Evolutionary conservation across 2,888 invertebrate species (phyloP), one percentile per base, ranked within the genome.

Genomic region (Hyalella azteca): DNA sequence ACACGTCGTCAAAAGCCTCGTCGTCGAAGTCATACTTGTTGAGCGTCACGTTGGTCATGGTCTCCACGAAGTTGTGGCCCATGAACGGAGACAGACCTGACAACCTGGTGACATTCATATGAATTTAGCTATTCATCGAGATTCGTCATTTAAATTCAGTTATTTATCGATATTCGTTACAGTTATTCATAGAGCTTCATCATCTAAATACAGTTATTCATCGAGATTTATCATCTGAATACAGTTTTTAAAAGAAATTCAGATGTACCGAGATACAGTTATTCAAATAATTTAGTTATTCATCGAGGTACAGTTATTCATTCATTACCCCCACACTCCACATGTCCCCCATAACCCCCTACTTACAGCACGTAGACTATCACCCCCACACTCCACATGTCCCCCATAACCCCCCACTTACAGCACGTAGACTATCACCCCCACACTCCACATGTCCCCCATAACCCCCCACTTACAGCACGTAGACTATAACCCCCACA

Each of bases 401-500:
- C 22, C 54, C 13, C 22, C 22, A n/a, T n/a, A n/a, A n/a, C n/a
- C n/a, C n/a, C n/a, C n/a, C n/a, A n/a, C n/a, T n/a, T n/a, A 54
- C 49, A 4, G 19, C 49, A 49, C 49, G 22, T 49, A 49, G 49
- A 49, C 49, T 49, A 49, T 49, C 4, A 45, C 45, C 60, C 98
- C 98, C 36, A 99, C 93, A 78, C 96, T 96, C 98, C 98, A 98
- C 97, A 98, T 97, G 87, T 99, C 99, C 0, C n/a, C n/a, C 19
- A 81, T 11, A 79, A 78, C 29, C n/a, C 32, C 80, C 77, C 87
- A 93, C 97, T 96, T 90, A 98, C 98, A 98, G 90, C 81, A 98
- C 97, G 88, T 98, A 98, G 88, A 96, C 95, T 86, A 99, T 97
- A 82, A 99, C 98, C 60, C 98, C 98, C 36, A 99, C 93, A 78